Evolutionary conservation across 2,888 invertebrate genomes (phyloP).

Genomic region (Lasioglossum morio): DNA sequence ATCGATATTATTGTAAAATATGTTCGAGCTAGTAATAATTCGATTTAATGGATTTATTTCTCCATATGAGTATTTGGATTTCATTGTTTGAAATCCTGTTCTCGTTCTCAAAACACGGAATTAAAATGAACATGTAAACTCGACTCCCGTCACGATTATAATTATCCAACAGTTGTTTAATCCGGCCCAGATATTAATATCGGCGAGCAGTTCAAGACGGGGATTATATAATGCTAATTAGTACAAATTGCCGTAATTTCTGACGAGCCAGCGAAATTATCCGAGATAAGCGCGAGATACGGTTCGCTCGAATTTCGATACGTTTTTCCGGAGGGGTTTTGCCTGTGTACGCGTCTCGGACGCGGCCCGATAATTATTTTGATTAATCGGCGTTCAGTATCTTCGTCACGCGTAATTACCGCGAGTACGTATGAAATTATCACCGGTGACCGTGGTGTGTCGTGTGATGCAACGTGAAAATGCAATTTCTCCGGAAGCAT

Average conservation of each 20-base stretch:
- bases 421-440: neutral
- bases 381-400: conserved; percentile 12
- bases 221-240: neutral
- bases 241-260: neutral
- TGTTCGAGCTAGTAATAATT: no score
- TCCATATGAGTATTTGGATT: no score
- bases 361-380: neutral
- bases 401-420: conserved; percentile 20
- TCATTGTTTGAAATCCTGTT: no score
- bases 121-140: no score
- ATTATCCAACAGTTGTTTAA: neutral
- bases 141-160: neutral
- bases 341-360: neutral
- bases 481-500: conserved; percentile 45
- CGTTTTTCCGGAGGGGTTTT: neutral
- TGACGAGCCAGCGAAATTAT: neutral
- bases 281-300: neutral
- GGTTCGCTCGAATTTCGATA: conserved; percentile 8
- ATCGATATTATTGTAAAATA: no score
- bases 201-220: neutral
- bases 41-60: no score
- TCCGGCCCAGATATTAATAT: neutral
- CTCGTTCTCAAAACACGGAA: no score
- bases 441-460: conserved; percentile 12
- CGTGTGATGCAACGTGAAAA: conserved; percentile 47